Conservation (phyloP, 2,113 vertebrate species). For the Hippoglossus stenolepis region DNA sequence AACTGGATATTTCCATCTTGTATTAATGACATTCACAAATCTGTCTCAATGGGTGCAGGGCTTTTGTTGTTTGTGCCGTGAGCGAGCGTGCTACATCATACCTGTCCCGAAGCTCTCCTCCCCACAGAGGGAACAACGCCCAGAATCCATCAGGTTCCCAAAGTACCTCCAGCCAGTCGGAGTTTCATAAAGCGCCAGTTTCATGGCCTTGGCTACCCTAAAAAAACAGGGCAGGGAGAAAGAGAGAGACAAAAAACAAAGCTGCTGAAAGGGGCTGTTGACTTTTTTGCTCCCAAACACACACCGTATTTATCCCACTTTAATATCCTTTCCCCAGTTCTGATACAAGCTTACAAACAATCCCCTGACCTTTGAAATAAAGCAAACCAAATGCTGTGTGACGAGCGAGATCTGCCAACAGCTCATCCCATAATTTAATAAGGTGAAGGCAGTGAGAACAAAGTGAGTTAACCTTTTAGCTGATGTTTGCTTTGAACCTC, state of each 20-base stretch:
- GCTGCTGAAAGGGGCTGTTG: neutral
- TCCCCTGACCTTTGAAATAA: conserved; percentile 65
- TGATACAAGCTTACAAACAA: conserved; percentile 39
- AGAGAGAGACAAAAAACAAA: conserved; percentile 33
- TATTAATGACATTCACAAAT: conserved; percentile 8
- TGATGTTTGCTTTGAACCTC: conserved; percentile 71
- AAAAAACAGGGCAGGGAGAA: conserved; percentile 62
- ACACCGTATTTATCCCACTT: conserved; percentile 7
- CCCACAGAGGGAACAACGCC: conserved; percentile 95
- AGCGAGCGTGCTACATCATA: conserved; percentile 66
- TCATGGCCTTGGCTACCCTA: conserved; percentile 96
- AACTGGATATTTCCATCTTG: neutral
- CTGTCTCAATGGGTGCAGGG: conserved; percentile 7
- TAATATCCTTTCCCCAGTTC: conserved; percentile 23
- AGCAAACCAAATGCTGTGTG: conserved; percentile 65
- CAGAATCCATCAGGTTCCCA: conserved; percentile 97
- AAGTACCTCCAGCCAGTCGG: conserved; percentile 98
- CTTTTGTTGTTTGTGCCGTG: conserved; percentile 11
- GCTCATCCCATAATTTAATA: conserved; percentile 78
- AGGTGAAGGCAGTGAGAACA: conserved; percentile 72
- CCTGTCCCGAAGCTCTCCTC: conserved; percentile 99
- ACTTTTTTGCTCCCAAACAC: conserved; percentile 3
- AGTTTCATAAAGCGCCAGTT: conserved; percentile 96
- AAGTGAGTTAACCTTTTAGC: conserved; percentile 73
- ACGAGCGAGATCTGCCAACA: conserved; percentile 54